A percentile compares a stretch with the other conserved stretches of the same genome.
phyloP scores from a whole-genome alignment of 2,113 vertebrate species.

The Stercorarius parasiticus region DNA sequence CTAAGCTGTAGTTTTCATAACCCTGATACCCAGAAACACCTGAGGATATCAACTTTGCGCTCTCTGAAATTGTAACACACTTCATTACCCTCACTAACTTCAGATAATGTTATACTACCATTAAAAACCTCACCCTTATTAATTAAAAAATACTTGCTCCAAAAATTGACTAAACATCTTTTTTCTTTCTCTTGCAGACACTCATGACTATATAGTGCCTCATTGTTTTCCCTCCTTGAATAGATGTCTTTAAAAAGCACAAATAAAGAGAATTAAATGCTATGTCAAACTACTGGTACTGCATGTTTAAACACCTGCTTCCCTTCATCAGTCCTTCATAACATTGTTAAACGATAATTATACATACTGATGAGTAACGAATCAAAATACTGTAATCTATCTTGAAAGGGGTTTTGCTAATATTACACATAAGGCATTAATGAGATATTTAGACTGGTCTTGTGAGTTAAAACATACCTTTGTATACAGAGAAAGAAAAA shows the following conservation, averaged over 20 bases:
- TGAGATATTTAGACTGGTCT: slow-evolving; percentile 46
- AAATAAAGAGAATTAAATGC: slow-evolving; percentile 71
- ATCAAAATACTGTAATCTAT: slow-evolving; percentile 75
- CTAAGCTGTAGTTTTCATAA: not conserved
- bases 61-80: not conserved
- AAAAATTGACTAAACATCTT: slow-evolving; percentile 61
- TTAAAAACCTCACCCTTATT: not conserved
- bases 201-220: slow-evolving; percentile 51
- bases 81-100: not conserved
- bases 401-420: slow-evolving; percentile 63
- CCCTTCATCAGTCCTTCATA: slow-evolving; percentile 81
- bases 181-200: slow-evolving; percentile 73
- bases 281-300: slow-evolving; percentile 70
- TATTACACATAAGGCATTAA: slow-evolving; percentile 66
- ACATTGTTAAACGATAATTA: slow-evolving; percentile 79
- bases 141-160: slow-evolving; percentile 33
- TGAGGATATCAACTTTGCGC: not conserved
- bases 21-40: not conserved
- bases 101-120: not conserved
- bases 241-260: slow-evolving; percentile 67
- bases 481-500: slow-evolving; percentile 34
- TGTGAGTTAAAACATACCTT: slow-evolving; percentile 48
- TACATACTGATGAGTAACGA: slow-evolving; percentile 76
- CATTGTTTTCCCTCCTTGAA: slow-evolving; percentile 70
- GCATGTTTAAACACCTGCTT: slow-evolving; percentile 84